Conservation (phyloP, 2,113 vertebrate genomes). For the Prolemur simus region DNA sequence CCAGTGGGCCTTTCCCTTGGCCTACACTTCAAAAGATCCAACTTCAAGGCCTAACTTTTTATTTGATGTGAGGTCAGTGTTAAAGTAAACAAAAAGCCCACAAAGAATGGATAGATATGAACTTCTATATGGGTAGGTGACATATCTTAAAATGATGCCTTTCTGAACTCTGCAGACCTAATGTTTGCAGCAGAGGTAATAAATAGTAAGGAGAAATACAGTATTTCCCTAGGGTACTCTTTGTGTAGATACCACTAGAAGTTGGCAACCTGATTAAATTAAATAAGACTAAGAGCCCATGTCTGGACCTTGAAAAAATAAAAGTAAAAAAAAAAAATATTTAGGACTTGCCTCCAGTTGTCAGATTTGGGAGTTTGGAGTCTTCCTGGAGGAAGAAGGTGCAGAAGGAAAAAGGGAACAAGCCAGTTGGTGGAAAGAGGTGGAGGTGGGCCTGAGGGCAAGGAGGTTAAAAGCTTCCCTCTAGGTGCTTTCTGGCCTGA, state of each 20-base stretch:
- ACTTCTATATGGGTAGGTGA: neutral
- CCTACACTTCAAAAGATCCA: neutral
- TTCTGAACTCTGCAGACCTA: neutral
- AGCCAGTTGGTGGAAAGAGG: neutral
- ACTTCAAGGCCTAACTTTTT: neutral
- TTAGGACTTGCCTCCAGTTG: neutral
- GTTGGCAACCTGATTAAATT: neutral
- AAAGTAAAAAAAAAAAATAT: neutral
- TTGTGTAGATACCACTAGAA: neutral
- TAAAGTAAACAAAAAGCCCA: neutral
- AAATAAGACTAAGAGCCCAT: neutral
- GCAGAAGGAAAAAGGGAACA: neutral
- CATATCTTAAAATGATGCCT: neutral
- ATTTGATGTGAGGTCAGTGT: neutral
- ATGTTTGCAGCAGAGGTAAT: neutral
- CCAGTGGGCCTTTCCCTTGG: neutral
- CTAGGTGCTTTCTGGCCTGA: neutral
- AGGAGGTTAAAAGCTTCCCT: neutral
- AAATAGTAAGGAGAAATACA: neutral
- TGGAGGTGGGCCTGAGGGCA: neutral
- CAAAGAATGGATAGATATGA: neutral
- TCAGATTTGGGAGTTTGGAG: neutral
- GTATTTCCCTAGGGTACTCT: neutral
- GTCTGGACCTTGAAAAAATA: neutral
- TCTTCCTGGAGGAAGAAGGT: neutral